Evolutionary conservation across 2,113 vertebrate genomes (phyloP).

Genomic region (Azemiops feae): DNA sequence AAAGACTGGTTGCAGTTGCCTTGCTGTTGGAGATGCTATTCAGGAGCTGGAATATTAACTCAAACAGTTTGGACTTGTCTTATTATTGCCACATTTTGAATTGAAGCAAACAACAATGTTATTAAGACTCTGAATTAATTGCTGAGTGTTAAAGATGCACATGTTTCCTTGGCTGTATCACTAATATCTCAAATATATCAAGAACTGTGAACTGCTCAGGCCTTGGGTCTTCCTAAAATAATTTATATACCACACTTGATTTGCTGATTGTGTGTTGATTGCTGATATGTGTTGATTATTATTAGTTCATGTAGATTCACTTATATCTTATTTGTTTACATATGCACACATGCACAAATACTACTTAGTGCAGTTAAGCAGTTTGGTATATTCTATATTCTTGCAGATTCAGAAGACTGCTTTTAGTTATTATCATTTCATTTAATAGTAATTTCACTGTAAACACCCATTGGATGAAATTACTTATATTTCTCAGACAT

Average conservation of each 20-base stretch:
- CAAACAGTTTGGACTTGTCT: neutral
- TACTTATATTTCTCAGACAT: neutral
- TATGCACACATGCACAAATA: neutral
- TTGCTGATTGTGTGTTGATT: neutral
- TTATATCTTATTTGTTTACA: neutral
- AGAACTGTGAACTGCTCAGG: neutral
- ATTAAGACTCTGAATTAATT: neutral
- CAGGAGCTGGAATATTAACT: neutral
- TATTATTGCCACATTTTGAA: neutral
- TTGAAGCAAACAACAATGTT: neutral
- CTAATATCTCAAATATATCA: neutral
- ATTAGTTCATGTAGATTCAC: neutral
- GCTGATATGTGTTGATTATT: neutral
- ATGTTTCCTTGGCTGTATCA: neutral
- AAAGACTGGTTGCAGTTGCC: neutral
- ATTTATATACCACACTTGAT: neutral
- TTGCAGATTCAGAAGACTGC: neutral
- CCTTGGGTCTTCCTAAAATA: neutral
- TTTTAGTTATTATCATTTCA: neutral
- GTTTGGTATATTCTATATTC: neutral
- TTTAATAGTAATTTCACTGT: neutral
- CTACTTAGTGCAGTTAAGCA: neutral
- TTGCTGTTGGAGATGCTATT: neutral
- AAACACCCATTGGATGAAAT: rapidly evolving
- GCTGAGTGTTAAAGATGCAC: neutral